Base-by-base conservation (phyloP, 2,888 invertebrate genomes). In the Physocephala rufipes region DNA sequence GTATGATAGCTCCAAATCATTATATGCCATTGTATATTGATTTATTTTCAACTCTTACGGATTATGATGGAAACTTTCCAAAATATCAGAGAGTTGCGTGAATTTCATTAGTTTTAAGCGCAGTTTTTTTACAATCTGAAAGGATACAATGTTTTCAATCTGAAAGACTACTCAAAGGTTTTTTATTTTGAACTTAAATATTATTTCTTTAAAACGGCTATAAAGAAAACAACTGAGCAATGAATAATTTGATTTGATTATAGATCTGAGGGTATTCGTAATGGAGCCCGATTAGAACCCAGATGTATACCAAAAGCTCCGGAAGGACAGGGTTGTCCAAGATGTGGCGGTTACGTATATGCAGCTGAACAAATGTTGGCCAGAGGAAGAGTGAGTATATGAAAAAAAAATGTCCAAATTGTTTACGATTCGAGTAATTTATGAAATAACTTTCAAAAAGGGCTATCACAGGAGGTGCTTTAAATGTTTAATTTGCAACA, bases 321-420 rank as follows among this genome's bases (percentile, higher is more conserved):
- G 53, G 92, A 93, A 79, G 95, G 95, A 67, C 90, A 94, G 86
- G 95, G 95, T 74, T 95, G 95, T 82, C 95, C 95, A 43, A 89
- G 95, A 80, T 95, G 95, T 85, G 95, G 95, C 76, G 95, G 95
- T 76, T 94, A 87, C 84, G 95, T 95, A 69, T 96, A 95, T 87
- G 94, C 94, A 75, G 95, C 95, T 73, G 95, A 96, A 87, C 94
- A 95, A 88, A 95, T 95, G 95, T 89, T 95, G 82, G 95, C 95
- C 78, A 90, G 94, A 85, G 95, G 94, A 89, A 90, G 92, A 90
- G 95, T 95, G 89, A 92, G 55, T 36, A 53, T 36, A 19, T 49
- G 12, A 55, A 65, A 55, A 28, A 2, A 28, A 28, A 26, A 24
- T 28, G 26, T 24, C 24, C 55, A 5, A n/a, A 45, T 12, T 9